Evolutionary conservation across 2,113 vertebrate genomes (phyloP).

Genomic region (Oreochromis tanganicae): DNA sequence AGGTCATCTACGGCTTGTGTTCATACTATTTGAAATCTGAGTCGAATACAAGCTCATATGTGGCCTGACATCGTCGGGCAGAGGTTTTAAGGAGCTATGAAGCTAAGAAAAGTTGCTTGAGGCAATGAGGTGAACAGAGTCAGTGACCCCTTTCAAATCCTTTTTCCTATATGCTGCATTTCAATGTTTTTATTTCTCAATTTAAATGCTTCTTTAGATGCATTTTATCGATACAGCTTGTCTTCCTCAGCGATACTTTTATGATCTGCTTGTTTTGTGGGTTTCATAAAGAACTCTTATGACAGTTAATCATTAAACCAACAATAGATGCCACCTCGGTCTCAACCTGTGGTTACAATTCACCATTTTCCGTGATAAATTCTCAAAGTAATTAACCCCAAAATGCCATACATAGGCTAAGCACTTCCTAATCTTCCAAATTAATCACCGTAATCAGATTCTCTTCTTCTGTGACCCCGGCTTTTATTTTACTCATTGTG

Average conservation of each 20-base stretch:
- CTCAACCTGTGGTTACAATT: not conserved
- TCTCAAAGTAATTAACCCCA: constrained; percentile 49
- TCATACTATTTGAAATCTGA: not conserved
- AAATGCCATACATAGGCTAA: constrained; percentile 34
- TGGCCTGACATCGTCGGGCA: not conserved
- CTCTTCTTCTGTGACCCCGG: constrained; percentile 15
- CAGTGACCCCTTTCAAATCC: not conserved
- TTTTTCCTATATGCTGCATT: not conserved
- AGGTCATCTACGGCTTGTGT: not conserved
- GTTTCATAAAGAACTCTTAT: not conserved
- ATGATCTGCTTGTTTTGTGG: not conserved
- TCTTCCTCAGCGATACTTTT: not conserved
- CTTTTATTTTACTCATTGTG: constrained; percentile 55
- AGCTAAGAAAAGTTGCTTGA: not conserved
- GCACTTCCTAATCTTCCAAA: constrained; percentile 40
- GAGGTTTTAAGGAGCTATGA: not conserved
- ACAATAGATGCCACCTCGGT: not conserved
- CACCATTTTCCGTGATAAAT: not conserved
- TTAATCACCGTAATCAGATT: constrained; percentile 60
- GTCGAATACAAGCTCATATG: not conserved
- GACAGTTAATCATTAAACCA: not conserved
- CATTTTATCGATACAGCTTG: not conserved
- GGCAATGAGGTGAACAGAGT: not conserved
- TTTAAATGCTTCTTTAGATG: not conserved
- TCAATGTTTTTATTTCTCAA: not conserved